Conservation (phyloP, 2,888 invertebrate genomes). For the Caenorhabditis angaria region DNA sequence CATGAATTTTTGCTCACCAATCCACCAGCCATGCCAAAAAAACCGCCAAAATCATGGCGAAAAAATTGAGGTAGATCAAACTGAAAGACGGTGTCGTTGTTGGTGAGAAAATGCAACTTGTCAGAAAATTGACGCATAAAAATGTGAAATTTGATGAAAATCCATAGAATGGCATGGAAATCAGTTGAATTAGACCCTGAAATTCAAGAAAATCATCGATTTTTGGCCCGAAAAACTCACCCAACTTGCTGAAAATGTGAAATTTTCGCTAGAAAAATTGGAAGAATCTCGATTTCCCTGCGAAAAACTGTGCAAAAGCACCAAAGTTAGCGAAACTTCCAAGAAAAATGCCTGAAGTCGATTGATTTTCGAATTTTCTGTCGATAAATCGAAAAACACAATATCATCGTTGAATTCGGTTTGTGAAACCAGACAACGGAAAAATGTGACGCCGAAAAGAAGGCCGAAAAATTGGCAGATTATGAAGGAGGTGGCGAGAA, state of each 20-base stretch:
- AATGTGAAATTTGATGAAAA: slow-evolving; percentile 32
- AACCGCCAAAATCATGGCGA: slow-evolving; percentile 16
- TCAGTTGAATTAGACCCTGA: slow-evolving; percentile 41
- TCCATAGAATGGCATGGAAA: slow-evolving; percentile 28
- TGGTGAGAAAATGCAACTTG: slow-evolving; percentile 29
- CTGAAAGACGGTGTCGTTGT: slow-evolving; percentile 25
- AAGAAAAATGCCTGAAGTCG: slow-evolving; percentile 37
- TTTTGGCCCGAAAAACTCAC: too few relatives aligned
- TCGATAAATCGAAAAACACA: slow-evolving; percentile 30
- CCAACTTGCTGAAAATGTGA: slow-evolving; percentile 23
- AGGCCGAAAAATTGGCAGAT: slow-evolving; percentile 35
- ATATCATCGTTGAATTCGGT: slow-evolving; percentile 37
- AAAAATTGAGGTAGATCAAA: slow-evolving; percentile 29
- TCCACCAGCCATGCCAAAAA: slow-evolving; percentile 16
- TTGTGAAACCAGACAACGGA: slow-evolving; percentile 26
- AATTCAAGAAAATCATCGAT: not conserved
- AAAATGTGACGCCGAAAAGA: slow-evolving; percentile 27
- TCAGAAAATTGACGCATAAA: slow-evolving; percentile 18
- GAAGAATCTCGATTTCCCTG: slow-evolving; percentile 9
- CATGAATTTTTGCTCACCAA: slow-evolving; percentile 17
- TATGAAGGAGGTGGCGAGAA: slow-evolving; percentile 15
- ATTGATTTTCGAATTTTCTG: slow-evolving; percentile 23
- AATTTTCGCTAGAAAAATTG: not conserved
- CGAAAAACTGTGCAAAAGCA: slow-evolving; percentile 20
- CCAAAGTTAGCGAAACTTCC: slow-evolving; percentile 15